Evolutionary conservation across 2,113 vertebrate genomes (phyloP).

Genomic region (Clupea harengus): DNA sequence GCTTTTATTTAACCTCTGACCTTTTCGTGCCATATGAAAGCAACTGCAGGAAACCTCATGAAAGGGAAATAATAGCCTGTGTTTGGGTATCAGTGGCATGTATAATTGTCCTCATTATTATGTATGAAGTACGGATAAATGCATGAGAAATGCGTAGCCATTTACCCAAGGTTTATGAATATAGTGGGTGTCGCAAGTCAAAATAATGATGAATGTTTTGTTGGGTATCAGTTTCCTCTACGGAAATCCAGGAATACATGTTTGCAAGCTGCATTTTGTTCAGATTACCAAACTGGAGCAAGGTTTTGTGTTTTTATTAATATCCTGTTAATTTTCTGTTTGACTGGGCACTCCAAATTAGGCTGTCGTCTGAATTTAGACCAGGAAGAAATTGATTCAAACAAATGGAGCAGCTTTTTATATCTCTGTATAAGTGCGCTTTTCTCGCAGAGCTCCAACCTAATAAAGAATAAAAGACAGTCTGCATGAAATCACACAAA

Average conservation of each 20-base stretch:
- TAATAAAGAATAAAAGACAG: constrained; percentile 30
- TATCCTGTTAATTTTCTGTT: constrained; percentile 41
- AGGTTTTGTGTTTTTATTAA: constrained; percentile 13
- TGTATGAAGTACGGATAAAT: not conserved
- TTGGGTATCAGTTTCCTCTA: not conserved
- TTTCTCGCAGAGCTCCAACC: constrained; percentile 16
- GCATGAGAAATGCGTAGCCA: not conserved
- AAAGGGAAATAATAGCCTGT: constrained; percentile 1
- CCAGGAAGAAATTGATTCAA: constrained; percentile 36
- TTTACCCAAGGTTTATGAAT: not conserved
- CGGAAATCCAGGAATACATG: not conserved
- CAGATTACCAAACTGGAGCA: constrained; percentile 25
- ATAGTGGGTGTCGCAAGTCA: not conserved
- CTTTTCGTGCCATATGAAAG: not conserved
- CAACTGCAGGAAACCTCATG: not conserved
- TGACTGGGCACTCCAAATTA: constrained; percentile 41
- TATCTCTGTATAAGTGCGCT: constrained; percentile 27
- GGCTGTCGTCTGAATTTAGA: constrained; percentile 27
- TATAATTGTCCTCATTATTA: constrained; percentile 3
- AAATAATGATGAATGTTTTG: constrained; percentile 5
- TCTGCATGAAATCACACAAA: not conserved
- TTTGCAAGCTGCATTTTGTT: constrained; percentile 28
- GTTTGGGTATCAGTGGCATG: not conserved
- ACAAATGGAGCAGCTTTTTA: constrained; percentile 26
- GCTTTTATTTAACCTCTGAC: not conserved